Evolutionary conservation across 2,113 vertebrate species (phyloP), one percentile per base, ranked within the genome.

Genomic region (Lagopus muta): DNA sequence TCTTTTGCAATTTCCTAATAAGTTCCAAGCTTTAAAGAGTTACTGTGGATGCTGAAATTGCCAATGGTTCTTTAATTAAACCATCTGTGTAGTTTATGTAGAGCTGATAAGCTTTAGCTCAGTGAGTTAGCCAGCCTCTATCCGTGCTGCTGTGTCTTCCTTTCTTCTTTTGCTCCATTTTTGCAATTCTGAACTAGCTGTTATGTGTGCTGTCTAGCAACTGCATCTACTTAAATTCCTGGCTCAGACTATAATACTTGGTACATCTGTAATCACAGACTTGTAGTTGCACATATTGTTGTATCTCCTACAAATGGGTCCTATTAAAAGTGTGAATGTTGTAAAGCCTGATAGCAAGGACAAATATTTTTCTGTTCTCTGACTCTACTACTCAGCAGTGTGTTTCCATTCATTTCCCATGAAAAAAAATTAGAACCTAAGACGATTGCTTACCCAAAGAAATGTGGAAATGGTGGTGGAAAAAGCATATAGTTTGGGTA

Each of bases 331-430:
- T 13, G 4, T 32, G 50, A 25, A 18, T 77, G 5, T 40, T 88
- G 27, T 74, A 64, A 83, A 78, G 64, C 19, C 57, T 71, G 14
- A 86, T 88, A 57, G 28, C 13, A 91, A 40, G 7, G 69, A 55
- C 38, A 84, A 76, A 62, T 90, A 64, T 72, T 75, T 94, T 88
- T 88, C 50, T 67, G 13, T 91, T 88, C 42, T 88, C 42, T 27
- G 32, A 74, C 64, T 66, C 19, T 57, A n/a, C 34, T 86, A 20
- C 42, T 90, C n/a, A 9, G 28, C 61, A 74, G 25, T 18, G 13
- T 34, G 19, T 19, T 88, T 74, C 15, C 14, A 20, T 83, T 80
- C 24, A 42, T 3, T 12, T 3, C 9, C 14, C 50, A 11, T 21
- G 2, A 42, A 70, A 67, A 72, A 84, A 47, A 14, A 50, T 24